These are phyloP conservation scores for Lithodes maja DNA, from an alignment of 2,888 invertebrate genomes.

Conservation along the genomic window DNA sequence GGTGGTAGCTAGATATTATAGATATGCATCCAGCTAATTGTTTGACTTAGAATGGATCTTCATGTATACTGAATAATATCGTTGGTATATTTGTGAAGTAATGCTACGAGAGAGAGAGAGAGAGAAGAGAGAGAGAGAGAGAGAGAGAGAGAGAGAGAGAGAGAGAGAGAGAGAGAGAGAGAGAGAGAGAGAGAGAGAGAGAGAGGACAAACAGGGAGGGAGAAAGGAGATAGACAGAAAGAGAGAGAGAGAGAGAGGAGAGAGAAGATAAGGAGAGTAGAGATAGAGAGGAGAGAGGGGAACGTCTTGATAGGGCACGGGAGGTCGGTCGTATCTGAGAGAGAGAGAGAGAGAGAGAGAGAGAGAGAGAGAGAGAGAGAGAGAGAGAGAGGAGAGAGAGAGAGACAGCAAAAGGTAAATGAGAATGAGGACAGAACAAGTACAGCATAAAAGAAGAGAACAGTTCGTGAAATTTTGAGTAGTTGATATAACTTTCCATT, in stretches of 20 bases:
- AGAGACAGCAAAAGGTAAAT: not conserved
- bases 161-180: not conserved
- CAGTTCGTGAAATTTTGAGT: too few relatives aligned
- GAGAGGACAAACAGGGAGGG: not conserved
- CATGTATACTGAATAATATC: too few relatives aligned
- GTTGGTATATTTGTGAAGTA: too few relatives aligned
- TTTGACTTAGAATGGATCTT: too few relatives aligned
- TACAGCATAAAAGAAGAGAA: too few relatives aligned
- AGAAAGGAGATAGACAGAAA: not conserved
- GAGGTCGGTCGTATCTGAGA: not conserved
- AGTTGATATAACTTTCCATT: too few relatives aligned
- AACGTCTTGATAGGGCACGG: not conserved
- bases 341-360: conserved; percentile 27
- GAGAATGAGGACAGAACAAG: too few relatives aligned
- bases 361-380: conserved; percentile 25
- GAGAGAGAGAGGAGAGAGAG: conserved; percentile 9
- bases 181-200: not conserved
- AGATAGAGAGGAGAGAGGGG: not conserved
- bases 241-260: not conserved
- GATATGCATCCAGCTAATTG: too few relatives aligned
- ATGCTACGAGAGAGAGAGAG: not conserved
- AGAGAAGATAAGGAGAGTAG: not conserved
- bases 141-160: not conserved
- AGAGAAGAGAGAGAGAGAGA: not conserved
- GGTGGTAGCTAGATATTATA: too few relatives aligned